A percentile compares a stretch with the other conserved stretches of the same genome.
Conservation (phyloP, 2,888 invertebrate species). For the Tromatobia lineatoria region DNA sequence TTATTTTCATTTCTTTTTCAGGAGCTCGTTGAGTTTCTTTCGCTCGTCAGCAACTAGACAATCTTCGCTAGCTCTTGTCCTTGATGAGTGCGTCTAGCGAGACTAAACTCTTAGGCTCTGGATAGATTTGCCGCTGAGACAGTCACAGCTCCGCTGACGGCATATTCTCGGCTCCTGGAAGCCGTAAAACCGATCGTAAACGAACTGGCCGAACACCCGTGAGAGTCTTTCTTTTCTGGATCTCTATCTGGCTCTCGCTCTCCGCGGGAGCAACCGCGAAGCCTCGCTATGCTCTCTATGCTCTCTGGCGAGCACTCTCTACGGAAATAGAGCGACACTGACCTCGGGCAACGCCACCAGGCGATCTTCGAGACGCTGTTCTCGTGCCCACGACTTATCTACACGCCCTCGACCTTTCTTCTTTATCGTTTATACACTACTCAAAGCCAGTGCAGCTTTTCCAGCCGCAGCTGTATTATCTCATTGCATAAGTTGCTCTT, state of each 20-base stretch:
- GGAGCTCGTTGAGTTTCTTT: neutral
- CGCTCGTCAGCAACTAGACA: neutral
- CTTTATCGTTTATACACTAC: slow-evolving; percentile 27
- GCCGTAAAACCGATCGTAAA: slow-evolving; percentile 64
- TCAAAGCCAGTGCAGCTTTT: neutral
- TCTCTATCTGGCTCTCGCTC: slow-evolving; percentile 45
- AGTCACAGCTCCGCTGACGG: slow-evolving; percentile 1
- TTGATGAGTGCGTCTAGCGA: slow-evolving; percentile 38
- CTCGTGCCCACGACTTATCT: slow-evolving; percentile 33
- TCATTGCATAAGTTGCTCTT: neutral
- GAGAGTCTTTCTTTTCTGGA: slow-evolving; percentile 43
- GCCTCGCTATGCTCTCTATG: slow-evolving; percentile 10
- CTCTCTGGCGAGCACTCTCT: slow-evolving; percentile 44
- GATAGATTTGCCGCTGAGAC: slow-evolving; percentile 36
- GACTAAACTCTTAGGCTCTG: slow-evolving; percentile 21
- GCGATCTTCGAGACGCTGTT: slow-evolving; percentile 16
- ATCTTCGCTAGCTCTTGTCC: neutral
- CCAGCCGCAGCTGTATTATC: neutral
- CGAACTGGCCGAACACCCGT: slow-evolving; percentile 52
- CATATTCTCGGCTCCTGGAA: slow-evolving; percentile 42
- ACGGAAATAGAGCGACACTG: slow-evolving; percentile 70
- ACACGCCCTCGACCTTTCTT: slow-evolving; percentile 42
- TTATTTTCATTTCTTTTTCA: slow-evolving; percentile 21
- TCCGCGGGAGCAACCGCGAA: slow-evolving; percentile 7
- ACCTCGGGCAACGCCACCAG: slow-evolving; percentile 62